These are phyloP conservation scores for Nothura maculosa DNA, from an alignment of 2,797 vertebrate genomes.

Conservation along the genomic window DNA sequence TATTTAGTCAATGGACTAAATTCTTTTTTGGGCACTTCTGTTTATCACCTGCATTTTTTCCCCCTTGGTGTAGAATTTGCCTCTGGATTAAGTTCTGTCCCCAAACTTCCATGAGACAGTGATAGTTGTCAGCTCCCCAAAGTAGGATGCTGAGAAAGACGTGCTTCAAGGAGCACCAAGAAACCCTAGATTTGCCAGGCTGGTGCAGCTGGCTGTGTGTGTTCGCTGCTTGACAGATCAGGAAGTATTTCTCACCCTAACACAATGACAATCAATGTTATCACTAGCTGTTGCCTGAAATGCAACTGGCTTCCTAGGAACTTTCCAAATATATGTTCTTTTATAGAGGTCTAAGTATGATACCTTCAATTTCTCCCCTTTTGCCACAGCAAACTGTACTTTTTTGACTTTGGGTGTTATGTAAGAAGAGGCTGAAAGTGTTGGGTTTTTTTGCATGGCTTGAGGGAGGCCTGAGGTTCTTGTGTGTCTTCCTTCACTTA, in stretches of 20 bases:
- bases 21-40: neutral
- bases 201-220: neutral
- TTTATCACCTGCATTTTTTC: neutral
- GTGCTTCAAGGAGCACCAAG: neutral
- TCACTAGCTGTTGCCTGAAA: neutral
- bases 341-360: neutral
- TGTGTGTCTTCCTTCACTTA: neutral
- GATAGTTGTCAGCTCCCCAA: neutral
- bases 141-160: neutral
- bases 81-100: neutral
- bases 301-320: neutral
- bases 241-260: neutral
- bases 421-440: neutral
- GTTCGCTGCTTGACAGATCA: neutral
- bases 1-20: neutral
- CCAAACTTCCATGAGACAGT: neutral
- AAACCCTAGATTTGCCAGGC: neutral
- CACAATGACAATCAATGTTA: neutral
- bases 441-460: neutral
- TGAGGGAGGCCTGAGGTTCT: neutral
- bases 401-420: neutral
- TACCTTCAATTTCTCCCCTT: neutral
- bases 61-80: neutral
- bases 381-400: neutral
- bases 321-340: neutral